These are phyloP conservation scores for Nycteola revayana DNA, from an alignment of 2,888 invertebrate species.

Conservation along the genomic window DNA sequence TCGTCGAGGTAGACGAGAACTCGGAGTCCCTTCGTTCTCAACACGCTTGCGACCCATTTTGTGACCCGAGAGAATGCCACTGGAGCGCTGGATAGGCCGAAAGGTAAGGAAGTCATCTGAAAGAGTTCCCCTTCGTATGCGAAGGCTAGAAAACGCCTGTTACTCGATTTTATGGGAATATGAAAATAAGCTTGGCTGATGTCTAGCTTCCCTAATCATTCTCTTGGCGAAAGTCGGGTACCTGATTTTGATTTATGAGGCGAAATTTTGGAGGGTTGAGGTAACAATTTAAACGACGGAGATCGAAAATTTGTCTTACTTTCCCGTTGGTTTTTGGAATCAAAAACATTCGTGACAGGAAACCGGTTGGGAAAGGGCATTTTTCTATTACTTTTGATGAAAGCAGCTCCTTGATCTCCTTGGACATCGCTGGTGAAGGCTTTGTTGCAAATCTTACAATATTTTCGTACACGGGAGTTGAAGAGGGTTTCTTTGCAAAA, in stretches of 20 bases:
- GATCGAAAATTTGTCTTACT: conserved; percentile 16
- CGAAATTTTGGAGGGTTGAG: conserved; percentile 13
- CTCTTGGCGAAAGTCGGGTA: conserved; percentile 7
- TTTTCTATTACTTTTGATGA: conserved; percentile 2
- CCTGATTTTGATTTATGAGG: conserved; percentile 10
- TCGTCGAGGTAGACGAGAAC: conserved; percentile 18
- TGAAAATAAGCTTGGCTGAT: conserved; percentile 17
- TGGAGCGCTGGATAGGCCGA: conserved; percentile 20
- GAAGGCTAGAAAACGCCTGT: conserved; percentile 13
- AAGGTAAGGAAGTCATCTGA: conserved; percentile 21
- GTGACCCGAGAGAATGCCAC: conserved; percentile 15
- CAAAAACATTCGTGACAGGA: conserved; percentile 3
- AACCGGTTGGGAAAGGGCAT: neutral
- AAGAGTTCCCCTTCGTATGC: conserved; percentile 3
- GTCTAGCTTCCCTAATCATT: conserved; percentile 14
- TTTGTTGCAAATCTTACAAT: conserved; percentile 2
- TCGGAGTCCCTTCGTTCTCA: conserved; percentile 11
- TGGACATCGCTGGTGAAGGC: neutral
- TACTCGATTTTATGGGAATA: conserved; percentile 7
- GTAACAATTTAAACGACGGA: conserved; percentile 1
- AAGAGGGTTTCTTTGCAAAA: conserved; percentile 1
- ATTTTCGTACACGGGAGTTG: neutral
- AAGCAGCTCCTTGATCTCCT: conserved; percentile 1
- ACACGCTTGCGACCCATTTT: conserved; percentile 15
- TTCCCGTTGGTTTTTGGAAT: conserved; percentile 7